A percentile compares a stretch with the other conserved stretches of the same genome.
Conservation (phyloP, 1,140 invertebrate species). For the Lerema accius region DNA sequence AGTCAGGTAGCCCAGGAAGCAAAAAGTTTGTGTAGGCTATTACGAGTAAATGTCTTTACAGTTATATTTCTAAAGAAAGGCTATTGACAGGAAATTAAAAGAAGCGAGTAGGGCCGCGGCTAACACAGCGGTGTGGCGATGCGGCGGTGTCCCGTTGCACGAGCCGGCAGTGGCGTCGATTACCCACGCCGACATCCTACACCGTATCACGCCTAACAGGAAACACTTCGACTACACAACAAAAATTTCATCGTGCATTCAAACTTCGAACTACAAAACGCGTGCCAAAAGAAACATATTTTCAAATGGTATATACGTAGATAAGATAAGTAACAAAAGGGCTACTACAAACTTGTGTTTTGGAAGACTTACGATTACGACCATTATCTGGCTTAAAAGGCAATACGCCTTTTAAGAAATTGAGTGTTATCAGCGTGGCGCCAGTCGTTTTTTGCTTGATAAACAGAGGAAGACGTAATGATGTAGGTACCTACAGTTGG, state of each 20-base stretch:
- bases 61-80: conserved; percentile 50
- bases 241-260: conserved; percentile 10
- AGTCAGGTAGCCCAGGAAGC: neutral
- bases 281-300: conserved; percentile 49
- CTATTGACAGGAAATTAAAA: conserved; percentile 63
- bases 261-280: conserved; percentile 47
- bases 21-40: neutral
- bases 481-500: conserved; percentile 36
- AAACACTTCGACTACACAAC: conserved; percentile 32
- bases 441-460: conserved; percentile 62
- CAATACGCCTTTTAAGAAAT: conserved; percentile 56
- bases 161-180: conserved; percentile 4
- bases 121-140: conserved; percentile 49
- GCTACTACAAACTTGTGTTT: conserved; percentile 53
- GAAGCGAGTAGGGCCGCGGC: conserved; percentile 48
- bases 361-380: conserved; percentile 51
- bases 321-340: conserved; percentile 64
- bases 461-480: conserved; percentile 32
- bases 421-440: conserved; percentile 57
- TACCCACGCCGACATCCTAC: conserved; percentile 35
- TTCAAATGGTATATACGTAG: conserved; percentile 48
- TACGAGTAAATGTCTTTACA: conserved; percentile 38
- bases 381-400: conserved; percentile 62
- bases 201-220: conserved; percentile 43
- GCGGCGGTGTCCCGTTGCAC: conserved; percentile 50